Conservation (phyloP, 2,888 invertebrate genomes). For the Platycheirus albimanus region DNA sequence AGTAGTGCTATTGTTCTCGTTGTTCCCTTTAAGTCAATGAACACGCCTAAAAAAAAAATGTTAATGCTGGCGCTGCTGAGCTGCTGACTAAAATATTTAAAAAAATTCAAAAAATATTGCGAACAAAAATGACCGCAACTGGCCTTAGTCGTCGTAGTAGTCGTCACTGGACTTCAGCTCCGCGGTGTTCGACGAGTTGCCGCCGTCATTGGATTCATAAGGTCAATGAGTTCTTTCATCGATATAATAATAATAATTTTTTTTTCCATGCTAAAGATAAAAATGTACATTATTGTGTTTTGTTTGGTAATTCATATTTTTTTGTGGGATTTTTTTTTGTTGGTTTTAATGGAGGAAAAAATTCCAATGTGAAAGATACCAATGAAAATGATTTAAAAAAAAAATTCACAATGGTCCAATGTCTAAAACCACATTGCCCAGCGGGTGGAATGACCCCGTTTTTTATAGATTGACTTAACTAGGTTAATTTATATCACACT, state of each 20-base stretch:
- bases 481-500: conserved; percentile 65
- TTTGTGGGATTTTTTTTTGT: conserved; percentile 22
- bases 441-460: conserved; percentile 72
- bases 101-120: not conserved
- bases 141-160: conserved; percentile 22
- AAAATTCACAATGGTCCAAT: conserved; percentile 44
- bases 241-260: conserved; percentile 60
- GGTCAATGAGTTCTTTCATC: conserved; percentile 73
- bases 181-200: too few relatives aligned
- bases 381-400: conserved; percentile 19
- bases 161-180: conserved; percentile 20
- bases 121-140: conserved; percentile 27
- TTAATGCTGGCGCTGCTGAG: conserved; percentile 27
- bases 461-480: conserved; percentile 59
- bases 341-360: conserved; percentile 20
- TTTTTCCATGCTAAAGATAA: conserved; percentile 65
- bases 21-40: conserved; percentile 63
- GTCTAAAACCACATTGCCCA: conserved; percentile 59
- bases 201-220: conserved; percentile 62
- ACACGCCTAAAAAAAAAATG: conserved; percentile 49
- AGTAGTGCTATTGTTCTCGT: conserved; percentile 50
- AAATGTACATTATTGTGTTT: conserved; percentile 68
- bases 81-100: conserved; percentile 25
- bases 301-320: conserved; percentile 35
- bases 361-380: conserved; percentile 29